Base-by-base conservation (phyloP, 2,888 invertebrate genomes). In the Ryuthela nishihirai region DNA sequence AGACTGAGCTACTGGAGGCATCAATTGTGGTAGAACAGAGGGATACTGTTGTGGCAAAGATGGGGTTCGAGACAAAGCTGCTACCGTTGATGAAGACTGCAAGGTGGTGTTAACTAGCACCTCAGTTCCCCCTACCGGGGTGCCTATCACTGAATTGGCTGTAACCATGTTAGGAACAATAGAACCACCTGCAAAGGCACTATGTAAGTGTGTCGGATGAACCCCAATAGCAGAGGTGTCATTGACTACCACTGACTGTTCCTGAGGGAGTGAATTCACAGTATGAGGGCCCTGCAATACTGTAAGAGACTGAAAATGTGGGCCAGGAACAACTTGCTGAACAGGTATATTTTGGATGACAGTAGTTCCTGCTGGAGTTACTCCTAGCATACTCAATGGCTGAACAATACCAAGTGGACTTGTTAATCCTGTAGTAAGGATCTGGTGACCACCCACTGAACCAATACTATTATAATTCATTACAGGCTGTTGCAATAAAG, bases 331-430 rank as follows among this genome's bases (percentile, higher is more conserved):
- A 7, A 65, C 48, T 44, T 66, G 66, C 32, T 66, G 67, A 24
- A 67, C 45, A 39, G 67, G 59, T 29, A 67, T 54, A 42, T 67
- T 67, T 38, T 67, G 67, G 24, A 67, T 59, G 25, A 65, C 59
- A 15, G 66, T 45, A n/a, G 45, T 36, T 34, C 56, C 61, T 24
- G 54, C 43, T 12, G 59, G 54, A n/a, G 62, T 54, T 12, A 60
- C 60, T 15, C 67, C 65, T 12, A 67, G 50, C 49, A 67, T 54
- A 36, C 63, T 64, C 15, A 67, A 48, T 6, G 67, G 66, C 26
- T 66, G 65, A 41, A 66, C 63, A 15, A 67, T 43, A 34, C 58
- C 63, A 10, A 65, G 43, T n/a, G 61, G 65, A 12, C 60, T 54
- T 24, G 58, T 48, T 12, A 58, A 47, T 7, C 55, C 52, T 12